These are phyloP conservation scores for Ditula angustiorana DNA, from an alignment of 2,888 invertebrate species.

Conservation along the genomic window DNA sequence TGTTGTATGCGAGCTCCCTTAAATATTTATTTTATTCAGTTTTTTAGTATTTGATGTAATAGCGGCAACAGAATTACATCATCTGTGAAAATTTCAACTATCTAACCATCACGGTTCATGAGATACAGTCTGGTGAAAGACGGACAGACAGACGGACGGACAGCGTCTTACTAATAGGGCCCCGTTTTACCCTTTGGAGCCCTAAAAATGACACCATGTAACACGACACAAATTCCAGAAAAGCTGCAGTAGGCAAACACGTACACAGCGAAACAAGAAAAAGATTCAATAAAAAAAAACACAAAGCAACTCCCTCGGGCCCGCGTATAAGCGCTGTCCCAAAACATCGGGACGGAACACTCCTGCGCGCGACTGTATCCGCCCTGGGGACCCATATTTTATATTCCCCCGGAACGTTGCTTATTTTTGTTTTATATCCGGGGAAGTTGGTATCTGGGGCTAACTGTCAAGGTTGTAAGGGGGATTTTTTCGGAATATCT, in stretches of 20 bases:
- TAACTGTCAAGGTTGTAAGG: constrained; percentile 23
- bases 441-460: constrained; percentile 14
- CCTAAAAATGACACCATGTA: too few relatives aligned
- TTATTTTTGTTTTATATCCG: constrained; percentile 40
- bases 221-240: too few relatives aligned
- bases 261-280: neutral
- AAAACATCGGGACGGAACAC: neutral
- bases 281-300: neutral
- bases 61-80: too few relatives aligned
- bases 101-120: too few relatives aligned
- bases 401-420: constrained; percentile 31
- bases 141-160: too few relatives aligned
- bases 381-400: constrained; percentile 39
- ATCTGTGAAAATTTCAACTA: too few relatives aligned
- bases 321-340: neutral
- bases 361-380: constrained; percentile 12
- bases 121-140: too few relatives aligned
- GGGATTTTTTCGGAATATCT: neutral
- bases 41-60: too few relatives aligned
- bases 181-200: too few relatives aligned
- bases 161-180: too few relatives aligned
- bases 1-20: too few relatives aligned
- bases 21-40: too few relatives aligned
- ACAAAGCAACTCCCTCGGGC: constrained; percentile 13
- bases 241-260: neutral